Conservation (phyloP, 2,113 vertebrate species). For the Lanius collurio region DNA sequence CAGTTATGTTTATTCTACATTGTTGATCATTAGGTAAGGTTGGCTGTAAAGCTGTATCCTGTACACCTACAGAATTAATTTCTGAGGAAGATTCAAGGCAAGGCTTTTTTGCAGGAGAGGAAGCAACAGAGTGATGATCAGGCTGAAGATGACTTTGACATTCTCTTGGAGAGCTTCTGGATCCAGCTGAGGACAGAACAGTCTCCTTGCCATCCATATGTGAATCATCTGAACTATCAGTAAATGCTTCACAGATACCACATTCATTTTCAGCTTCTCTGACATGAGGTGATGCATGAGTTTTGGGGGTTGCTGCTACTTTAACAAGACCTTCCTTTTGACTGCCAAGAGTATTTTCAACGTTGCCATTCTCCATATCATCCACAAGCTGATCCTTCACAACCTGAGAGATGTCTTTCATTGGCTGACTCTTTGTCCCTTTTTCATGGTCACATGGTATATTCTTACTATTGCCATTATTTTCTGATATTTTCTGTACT, state of each 20-base stretch:
- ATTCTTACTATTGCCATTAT: slow-evolving; percentile 76
- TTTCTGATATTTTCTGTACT: slow-evolving; percentile 73
- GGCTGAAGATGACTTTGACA: slow-evolving; percentile 46
- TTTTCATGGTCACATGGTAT: slow-evolving; percentile 13
- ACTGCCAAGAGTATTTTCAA: slow-evolving; percentile 77
- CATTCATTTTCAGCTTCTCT: slow-evolving; percentile 67
- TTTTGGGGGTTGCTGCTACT: slow-evolving; percentile 41
- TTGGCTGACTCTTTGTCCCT: slow-evolving; percentile 53
- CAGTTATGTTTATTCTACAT: neutral
- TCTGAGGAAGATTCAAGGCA: slow-evolving; percentile 51
- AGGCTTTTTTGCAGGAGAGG: slow-evolving; percentile 52
- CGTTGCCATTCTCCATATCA: slow-evolving; percentile 95
- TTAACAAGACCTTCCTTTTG: slow-evolving; percentile 70
- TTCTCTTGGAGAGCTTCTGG: slow-evolving; percentile 63
- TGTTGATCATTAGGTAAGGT: slow-evolving; percentile 17
- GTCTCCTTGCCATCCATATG: slow-evolving; percentile 54
- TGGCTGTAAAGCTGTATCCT: slow-evolving; percentile 13
- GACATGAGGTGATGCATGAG: slow-evolving; percentile 67
- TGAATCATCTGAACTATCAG: slow-evolving; percentile 62
- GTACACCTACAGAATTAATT: neutral
- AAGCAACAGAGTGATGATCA: slow-evolving; percentile 31
- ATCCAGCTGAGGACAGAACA: slow-evolving; percentile 66
- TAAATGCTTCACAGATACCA: slow-evolving; percentile 51
- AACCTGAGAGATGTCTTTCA: slow-evolving; percentile 59
- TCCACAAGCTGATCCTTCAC: slow-evolving; percentile 83